These are phyloP conservation scores for Trichopria drosophilae DNA, from an alignment of 2,888 invertebrate species.

Conservation along the genomic window DNA sequence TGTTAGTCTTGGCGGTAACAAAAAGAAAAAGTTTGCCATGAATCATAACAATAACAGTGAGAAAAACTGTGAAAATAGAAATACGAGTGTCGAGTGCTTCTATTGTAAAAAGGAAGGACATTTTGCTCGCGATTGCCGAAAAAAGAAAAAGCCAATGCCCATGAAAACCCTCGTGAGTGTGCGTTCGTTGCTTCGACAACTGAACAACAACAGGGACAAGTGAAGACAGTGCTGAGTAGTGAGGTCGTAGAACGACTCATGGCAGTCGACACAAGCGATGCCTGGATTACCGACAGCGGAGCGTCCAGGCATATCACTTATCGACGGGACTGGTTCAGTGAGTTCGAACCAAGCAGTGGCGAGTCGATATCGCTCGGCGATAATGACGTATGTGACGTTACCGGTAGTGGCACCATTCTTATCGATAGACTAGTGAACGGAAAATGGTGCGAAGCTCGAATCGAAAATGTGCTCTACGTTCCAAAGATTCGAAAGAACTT, in stretches of 20 bases:
- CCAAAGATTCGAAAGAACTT: constrained; percentile 37
- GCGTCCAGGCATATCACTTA: constrained; percentile 32
- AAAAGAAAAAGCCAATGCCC: constrained; percentile 5
- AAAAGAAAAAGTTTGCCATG: background rate
- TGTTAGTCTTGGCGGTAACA: constrained; percentile 9
- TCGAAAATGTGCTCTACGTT: constrained; percentile 40
- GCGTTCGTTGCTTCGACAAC: constrained; percentile 6
- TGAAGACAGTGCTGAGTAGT: background rate
- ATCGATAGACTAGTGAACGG: constrained; percentile 30
- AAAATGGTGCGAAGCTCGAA: constrained; percentile 28
- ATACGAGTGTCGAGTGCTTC: background rate
- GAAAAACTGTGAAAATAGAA: background rate
- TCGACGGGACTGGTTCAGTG: constrained; percentile 35
- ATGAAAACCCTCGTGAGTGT: constrained; percentile 1
- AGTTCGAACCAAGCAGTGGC: constrained; percentile 15
- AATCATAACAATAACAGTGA: background rate
- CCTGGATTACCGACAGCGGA: constrained; percentile 37
- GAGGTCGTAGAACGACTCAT: too few relatives aligned
- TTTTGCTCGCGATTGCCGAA: constrained; percentile 12
- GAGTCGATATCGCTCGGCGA: constrained; percentile 31
- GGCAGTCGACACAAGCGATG: constrained; percentile 15
- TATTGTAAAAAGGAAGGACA: constrained; percentile 20
- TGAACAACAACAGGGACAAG: background rate
- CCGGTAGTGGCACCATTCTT: constrained; percentile 30
- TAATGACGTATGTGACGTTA: constrained; percentile 24